phyloP scores from a whole-genome alignment of 2,113 vertebrate genomes.

The Phrynocephalus versicolor region DNA sequence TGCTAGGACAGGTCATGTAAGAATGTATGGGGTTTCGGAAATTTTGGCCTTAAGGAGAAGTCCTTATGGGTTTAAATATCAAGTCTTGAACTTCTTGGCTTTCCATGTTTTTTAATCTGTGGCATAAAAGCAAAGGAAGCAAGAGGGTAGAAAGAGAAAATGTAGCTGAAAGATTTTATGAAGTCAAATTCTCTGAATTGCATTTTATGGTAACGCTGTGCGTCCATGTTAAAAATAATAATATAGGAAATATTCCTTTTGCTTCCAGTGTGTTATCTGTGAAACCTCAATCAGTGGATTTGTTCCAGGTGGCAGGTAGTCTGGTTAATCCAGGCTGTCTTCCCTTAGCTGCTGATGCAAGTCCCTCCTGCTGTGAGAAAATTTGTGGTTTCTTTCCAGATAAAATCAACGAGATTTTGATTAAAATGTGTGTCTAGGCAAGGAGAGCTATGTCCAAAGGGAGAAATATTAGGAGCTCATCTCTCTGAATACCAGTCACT shows the following conservation, averaged over 20 bases:
- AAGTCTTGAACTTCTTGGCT: background rate
- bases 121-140: background rate
- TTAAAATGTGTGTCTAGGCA: slow-evolving; percentile 28
- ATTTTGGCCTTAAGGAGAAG: background rate
- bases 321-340: slow-evolving; percentile 23
- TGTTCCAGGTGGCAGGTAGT: slow-evolving; percentile 27
- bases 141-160: background rate
- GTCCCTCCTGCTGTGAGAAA: slow-evolving; percentile 6
- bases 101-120: background rate
- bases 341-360: slow-evolving; percentile 22
- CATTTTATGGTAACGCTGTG: background rate
- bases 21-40: background rate
- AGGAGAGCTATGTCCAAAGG: background rate
- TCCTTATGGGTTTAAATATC: background rate
- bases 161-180: background rate
- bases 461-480: background rate
- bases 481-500: background rate
- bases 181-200: slow-evolving; percentile 12
- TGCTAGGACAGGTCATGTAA: background rate
- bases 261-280: slow-evolving; percentile 11
- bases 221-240: background rate
- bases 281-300: slow-evolving; percentile 29
- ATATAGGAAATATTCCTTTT: slow-evolving; percentile 11
- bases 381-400: slow-evolving; percentile 30
- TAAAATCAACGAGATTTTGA: slow-evolving; percentile 26